Percentiles rank a stretch among this genome's conserved stretches.
These are phyloP conservation scores for Morus bassanus DNA, from an alignment of 2,797 vertebrate genomes.

Conservation along the genomic window DNA sequence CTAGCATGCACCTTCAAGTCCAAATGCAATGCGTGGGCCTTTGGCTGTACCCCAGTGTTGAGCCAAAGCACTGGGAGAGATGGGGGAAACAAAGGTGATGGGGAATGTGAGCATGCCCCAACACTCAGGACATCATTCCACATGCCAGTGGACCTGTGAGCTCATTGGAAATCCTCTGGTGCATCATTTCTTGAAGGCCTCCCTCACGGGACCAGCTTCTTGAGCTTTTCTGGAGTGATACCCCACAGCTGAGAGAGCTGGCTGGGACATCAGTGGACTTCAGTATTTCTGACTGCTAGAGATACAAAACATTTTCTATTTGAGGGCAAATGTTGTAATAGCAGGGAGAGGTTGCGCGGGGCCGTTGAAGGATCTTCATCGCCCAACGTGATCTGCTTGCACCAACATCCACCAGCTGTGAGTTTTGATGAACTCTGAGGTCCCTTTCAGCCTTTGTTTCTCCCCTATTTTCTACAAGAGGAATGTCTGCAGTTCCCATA, in stretches of 20 bases:
- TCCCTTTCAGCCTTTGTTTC: not conserved
- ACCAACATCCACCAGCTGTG: fast-evolving
- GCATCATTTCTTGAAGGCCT: not conserved
- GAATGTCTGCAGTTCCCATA: not conserved
- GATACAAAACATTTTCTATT: fast-evolving
- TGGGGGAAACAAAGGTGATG: not conserved
- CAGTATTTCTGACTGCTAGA: not conserved
- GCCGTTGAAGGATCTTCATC: not conserved
- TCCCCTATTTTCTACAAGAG: not conserved
- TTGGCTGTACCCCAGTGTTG: not conserved
- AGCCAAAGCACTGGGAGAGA: not conserved
- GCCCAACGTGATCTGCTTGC: not conserved
- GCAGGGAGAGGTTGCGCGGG: fast-evolving
- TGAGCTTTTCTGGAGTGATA: not conserved
- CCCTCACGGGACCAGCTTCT: not conserved
- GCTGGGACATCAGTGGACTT: fast-evolving
- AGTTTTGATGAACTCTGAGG: not conserved
- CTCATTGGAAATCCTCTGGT: not conserved
- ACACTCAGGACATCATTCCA: not conserved
- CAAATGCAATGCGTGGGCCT: fast-evolving
- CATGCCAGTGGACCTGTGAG: fast-evolving
- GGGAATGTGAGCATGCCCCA: fast-evolving
- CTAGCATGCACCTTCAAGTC: not conserved
- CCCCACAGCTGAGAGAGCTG: fast-evolving
- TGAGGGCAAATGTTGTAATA: not conserved